Conservation (phyloP, 2,797 vertebrate species). For the Borostomias antarcticus region DNA sequence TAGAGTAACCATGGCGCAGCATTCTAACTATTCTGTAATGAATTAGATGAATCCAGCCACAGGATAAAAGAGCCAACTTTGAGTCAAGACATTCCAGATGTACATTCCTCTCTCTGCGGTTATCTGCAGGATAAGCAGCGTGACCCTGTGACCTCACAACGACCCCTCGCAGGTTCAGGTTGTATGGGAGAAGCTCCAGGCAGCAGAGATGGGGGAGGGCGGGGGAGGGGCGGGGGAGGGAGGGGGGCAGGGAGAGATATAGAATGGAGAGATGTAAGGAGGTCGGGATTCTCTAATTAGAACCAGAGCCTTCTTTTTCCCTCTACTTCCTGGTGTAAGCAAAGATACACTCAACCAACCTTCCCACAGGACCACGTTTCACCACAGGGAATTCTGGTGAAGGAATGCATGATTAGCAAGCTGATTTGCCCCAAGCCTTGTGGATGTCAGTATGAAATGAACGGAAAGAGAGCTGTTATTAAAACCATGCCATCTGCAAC, state of each 20-base stretch:
- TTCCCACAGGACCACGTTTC: not conserved
- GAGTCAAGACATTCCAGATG: conserved; percentile 10
- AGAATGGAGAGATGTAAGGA: not conserved
- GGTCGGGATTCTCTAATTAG: conserved; percentile 8
- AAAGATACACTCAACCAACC: not conserved
- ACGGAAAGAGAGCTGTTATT: not conserved
- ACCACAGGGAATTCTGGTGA: not conserved
- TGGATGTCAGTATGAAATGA: not conserved
- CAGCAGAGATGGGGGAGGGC: not conserved
- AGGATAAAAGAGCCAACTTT: not conserved
- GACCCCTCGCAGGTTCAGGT: conserved; percentile 17
- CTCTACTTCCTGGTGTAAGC: not conserved
- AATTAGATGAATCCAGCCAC: conserved; percentile 15
- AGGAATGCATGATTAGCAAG: not conserved
- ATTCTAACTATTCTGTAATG: not conserved
- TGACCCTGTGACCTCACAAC: conserved; percentile 25
- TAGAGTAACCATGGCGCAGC: not conserved
- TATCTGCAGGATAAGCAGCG: conserved; percentile 28
- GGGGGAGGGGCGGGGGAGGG: not conserved
- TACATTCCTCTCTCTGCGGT: not conserved
- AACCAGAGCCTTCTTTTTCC: not conserved
- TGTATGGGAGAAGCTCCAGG: not conserved
- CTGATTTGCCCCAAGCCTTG: not conserved
- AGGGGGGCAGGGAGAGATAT: not conserved
- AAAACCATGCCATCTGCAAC: not conserved